These are phyloP conservation scores for Tethea ocularis DNA, from an alignment of 2,888 invertebrate genomes.

Conservation along the genomic window DNA sequence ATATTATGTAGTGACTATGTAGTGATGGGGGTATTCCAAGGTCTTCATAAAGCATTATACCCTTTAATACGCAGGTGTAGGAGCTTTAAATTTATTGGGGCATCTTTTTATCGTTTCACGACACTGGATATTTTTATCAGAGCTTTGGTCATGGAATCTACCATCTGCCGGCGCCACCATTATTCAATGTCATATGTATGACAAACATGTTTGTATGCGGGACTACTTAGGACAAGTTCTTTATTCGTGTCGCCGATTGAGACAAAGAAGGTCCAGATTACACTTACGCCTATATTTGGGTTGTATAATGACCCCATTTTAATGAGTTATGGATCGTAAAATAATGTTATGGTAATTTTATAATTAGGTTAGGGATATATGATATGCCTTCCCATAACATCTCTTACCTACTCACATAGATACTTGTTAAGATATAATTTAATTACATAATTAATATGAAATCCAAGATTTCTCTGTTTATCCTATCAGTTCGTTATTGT, in stretches of 20 bases:
- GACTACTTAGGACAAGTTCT: not conserved
- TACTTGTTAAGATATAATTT: too few relatives aligned
- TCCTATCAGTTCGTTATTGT: too few relatives aligned
- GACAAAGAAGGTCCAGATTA: constrained; percentile 2
- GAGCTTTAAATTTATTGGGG: not conserved
- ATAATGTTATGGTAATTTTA: not conserved
- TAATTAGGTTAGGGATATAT: too few relatives aligned
- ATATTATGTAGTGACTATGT: too few relatives aligned
- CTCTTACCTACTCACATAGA: too few relatives aligned
- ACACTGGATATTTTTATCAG: not conserved
- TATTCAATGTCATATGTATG: constrained; percentile 3
- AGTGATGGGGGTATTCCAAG: not conserved
- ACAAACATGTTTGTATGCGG: constrained; percentile 1
- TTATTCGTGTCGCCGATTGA: constrained; percentile 4
- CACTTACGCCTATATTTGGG: not conserved
- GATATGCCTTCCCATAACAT: too few relatives aligned
- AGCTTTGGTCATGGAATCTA: not conserved
- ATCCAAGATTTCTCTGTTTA: too few relatives aligned
- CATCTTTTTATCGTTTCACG: not conserved
- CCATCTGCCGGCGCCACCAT: constrained; percentile 4
- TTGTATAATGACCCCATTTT: constrained; percentile 3
- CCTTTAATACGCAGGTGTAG: not conserved
- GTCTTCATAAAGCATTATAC: not conserved
- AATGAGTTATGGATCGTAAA: constrained; percentile 2
- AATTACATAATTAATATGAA: too few relatives aligned